These are phyloP conservation scores for Archocentrus centrarchus DNA, from an alignment of 2,113 vertebrate genomes.

Conservation along the genomic window DNA sequence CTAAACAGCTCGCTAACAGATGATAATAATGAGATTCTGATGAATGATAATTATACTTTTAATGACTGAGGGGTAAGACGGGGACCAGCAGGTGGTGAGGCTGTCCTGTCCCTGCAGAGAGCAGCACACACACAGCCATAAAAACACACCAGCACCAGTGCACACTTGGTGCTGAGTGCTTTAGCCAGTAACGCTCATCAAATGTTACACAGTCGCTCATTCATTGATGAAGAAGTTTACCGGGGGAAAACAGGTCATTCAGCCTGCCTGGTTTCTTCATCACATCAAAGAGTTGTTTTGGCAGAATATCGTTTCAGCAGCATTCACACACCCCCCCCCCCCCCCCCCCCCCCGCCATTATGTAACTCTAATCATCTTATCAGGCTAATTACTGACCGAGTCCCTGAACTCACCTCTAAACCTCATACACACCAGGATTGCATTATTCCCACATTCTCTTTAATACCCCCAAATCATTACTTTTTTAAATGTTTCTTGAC, in stretches of 20 bases:
- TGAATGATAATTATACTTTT: constrained; percentile 39
- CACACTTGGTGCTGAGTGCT: not conserved
- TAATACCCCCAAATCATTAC: not conserved
- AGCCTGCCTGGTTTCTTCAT: not conserved
- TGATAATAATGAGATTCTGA: constrained; percentile 26
- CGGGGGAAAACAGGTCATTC: not conserved
- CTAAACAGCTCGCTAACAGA: not conserved
- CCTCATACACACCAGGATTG: not conserved
- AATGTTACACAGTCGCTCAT: constrained; percentile 2
- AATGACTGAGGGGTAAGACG: constrained; percentile 9
- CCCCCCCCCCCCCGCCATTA: constrained; percentile 35
- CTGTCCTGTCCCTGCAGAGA: constrained; percentile 8
- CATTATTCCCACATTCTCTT: not conserved
- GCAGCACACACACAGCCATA: not conserved
- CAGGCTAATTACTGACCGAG: constrained; percentile 59
- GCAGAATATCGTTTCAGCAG: not conserved
- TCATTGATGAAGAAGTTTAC: fast-evolving
- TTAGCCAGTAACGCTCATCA: not conserved
- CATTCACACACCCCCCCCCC: too few relatives aligned
- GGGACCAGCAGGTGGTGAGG: constrained; percentile 42
- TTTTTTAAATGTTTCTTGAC: too few relatives aligned
- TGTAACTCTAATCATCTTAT: constrained; percentile 71
- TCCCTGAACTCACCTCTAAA: constrained; percentile 49
- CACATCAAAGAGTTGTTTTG: not conserved
- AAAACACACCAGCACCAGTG: not conserved